These are phyloP conservation scores for Myotis myotis DNA, from an alignment of 2,797 vertebrate genomes.

Conservation along the genomic window DNA sequence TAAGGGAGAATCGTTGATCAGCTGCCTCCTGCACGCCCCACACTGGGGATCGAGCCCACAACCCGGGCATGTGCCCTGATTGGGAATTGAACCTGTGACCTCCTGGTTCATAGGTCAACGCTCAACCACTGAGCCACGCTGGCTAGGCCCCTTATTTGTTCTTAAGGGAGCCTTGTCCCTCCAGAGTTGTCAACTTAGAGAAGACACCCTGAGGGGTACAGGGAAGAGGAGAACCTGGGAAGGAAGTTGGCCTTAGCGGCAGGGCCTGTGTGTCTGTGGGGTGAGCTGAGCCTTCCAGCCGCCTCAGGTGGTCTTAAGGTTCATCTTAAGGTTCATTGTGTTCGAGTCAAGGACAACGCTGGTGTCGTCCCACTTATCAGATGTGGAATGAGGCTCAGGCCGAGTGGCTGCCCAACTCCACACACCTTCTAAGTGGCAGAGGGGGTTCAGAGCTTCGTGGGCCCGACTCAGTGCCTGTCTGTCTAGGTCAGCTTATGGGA, in stretches of 20 bases:
- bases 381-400: neutral
- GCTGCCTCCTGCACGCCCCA: too few relatives aligned
- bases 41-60: too few relatives aligned
- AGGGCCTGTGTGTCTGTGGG: neutral
- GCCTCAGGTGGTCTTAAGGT: neutral
- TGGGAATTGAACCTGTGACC: too few relatives aligned
- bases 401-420: neutral
- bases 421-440: neutral
- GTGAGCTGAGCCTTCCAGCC: neutral
- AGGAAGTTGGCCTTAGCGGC: neutral
- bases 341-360: neutral
- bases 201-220: neutral
- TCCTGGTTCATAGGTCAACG: too few relatives aligned
- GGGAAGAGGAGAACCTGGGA: neutral
- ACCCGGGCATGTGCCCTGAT: too few relatives aligned
- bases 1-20: too few relatives aligned
- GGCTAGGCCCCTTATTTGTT: too few relatives aligned
- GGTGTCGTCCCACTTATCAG: accelerated
- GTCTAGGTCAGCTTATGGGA: neutral
- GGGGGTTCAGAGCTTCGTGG: neutral
- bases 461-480: neutral
- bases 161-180: neutral
- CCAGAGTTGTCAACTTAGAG: neutral
- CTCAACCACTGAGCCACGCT: too few relatives aligned
- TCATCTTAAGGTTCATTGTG: neutral